phyloP scores from a whole-genome alignment of 2,888 invertebrate genomes.

The Drosophila borealis region DNA sequence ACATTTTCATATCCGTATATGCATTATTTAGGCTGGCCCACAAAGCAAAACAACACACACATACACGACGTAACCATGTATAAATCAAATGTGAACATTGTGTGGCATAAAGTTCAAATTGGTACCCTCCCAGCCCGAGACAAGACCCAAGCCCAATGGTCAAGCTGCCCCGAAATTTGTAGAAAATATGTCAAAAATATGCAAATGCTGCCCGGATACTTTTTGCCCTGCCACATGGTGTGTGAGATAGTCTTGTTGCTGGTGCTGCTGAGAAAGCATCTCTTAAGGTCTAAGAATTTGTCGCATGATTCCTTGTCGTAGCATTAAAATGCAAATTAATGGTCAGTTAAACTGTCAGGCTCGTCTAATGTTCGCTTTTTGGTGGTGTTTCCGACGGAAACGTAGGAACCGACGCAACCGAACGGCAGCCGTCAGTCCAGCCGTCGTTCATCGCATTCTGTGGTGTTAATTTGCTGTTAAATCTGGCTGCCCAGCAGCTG shows the following conservation, averaged over 20 bases:
- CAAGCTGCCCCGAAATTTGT: slow-evolving; percentile 60
- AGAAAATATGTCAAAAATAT: slow-evolving; percentile 75
- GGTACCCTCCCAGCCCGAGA: slow-evolving; percentile 31
- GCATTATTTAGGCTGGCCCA: slow-evolving; percentile 24
- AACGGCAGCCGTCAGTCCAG: slow-evolving; percentile 25
- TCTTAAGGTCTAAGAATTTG: slow-evolving; percentile 56
- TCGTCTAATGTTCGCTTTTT: slow-evolving; percentile 47
- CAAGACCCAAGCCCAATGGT: slow-evolving; percentile 39
- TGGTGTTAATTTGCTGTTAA: slow-evolving; percentile 82
- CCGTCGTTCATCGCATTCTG: slow-evolving; percentile 55
- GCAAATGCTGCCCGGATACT: slow-evolving; percentile 57
- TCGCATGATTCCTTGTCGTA: slow-evolving; percentile 45
- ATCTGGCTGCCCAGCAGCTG: slow-evolving; percentile 67
- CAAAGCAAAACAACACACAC: not conserved
- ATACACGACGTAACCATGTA: slow-evolving; percentile 21
- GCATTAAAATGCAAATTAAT: slow-evolving; percentile 79
- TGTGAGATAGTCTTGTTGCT: slow-evolving; percentile 26
- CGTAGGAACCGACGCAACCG: not conserved
- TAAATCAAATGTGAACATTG: slow-evolving; percentile 72
- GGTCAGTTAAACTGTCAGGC: slow-evolving; percentile 79
- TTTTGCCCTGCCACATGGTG: slow-evolving; percentile 39
- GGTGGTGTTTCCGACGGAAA: slow-evolving; percentile 36
- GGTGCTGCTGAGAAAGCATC: slow-evolving; percentile 48
- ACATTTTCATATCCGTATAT: slow-evolving; percentile 50
- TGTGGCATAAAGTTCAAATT: slow-evolving; percentile 62